Conservation (phyloP, 2,113 vertebrate species). For the Cottus gobio region DNA sequence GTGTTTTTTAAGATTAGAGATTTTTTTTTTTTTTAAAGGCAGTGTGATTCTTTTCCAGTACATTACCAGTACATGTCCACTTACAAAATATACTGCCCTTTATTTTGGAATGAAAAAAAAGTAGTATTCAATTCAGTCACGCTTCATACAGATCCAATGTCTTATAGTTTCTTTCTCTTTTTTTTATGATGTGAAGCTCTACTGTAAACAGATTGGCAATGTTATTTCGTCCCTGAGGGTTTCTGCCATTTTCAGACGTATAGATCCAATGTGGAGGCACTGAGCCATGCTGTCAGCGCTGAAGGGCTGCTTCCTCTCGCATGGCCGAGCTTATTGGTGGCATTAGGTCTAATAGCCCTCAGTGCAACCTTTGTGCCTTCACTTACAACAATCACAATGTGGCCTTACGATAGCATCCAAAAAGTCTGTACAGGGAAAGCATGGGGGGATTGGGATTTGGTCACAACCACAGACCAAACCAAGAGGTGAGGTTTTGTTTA, state of each 20-base stretch:
- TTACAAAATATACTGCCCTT: too few species aligned
- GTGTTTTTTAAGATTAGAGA: neutral
- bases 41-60: neutral
- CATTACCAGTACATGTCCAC: too few species aligned
- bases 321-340: constrained; percentile 79
- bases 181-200: constrained; percentile 46
- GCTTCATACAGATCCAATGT: constrained; percentile 42
- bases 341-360: constrained; percentile 70
- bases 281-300: constrained; percentile 67
- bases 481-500: neutral
- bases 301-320: constrained; percentile 70
- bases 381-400: constrained; percentile 68
- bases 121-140: constrained; percentile 30
- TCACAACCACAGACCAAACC: constrained; percentile 11
- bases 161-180: neutral
- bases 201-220: constrained; percentile 62
- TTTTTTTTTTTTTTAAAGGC: too few species aligned
- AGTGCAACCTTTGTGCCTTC: constrained; percentile 70
- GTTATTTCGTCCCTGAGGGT: constrained; percentile 66
- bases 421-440: constrained; percentile 50
- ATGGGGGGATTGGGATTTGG: constrained; percentile 28
- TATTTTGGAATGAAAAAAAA: constrained; percentile 8
- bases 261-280: constrained; percentile 65
- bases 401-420: constrained; percentile 64
- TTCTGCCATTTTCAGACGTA: constrained; percentile 66